Percentiles rank a stretch among this genome's conserved stretches.
These are phyloP conservation scores for Dasypogon diadema DNA, from an alignment of 2,888 invertebrate genomes.

Conservation along the genomic window DNA sequence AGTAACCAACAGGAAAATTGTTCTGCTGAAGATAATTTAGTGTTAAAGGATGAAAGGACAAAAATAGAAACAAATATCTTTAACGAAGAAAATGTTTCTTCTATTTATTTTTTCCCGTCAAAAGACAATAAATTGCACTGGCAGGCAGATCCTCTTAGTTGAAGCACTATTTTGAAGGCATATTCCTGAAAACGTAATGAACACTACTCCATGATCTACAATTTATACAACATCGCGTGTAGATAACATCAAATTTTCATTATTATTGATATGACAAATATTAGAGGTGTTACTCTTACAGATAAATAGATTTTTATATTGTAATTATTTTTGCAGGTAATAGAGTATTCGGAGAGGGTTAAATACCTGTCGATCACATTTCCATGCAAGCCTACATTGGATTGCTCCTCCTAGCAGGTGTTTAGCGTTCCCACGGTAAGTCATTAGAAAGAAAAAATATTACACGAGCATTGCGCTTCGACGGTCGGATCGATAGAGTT, in stretches of 20 bases:
- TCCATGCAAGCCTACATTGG: constrained; percentile 1
- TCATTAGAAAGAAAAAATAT: constrained; percentile 9
- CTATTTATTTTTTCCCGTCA: too few species aligned
- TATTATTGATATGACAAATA: not conserved
- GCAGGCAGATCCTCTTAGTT: not conserved
- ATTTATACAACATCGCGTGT: not conserved
- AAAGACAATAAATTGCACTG: not conserved
- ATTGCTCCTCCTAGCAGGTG: not conserved
- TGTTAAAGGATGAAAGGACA: too few species aligned
- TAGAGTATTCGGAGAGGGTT: not conserved
- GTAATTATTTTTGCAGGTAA: not conserved
- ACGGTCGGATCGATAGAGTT: not conserved
- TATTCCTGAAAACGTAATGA: not conserved
- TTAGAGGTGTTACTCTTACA: not conserved
- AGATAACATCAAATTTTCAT: not conserved
- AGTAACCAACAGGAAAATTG: constrained; percentile 8
- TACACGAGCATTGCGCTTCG: not conserved
- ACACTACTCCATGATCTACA: constrained; percentile 9
- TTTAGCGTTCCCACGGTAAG: not conserved
- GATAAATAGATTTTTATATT: not conserved
- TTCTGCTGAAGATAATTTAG: too few species aligned
- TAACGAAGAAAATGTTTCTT: too few species aligned
- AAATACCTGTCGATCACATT: not conserved
- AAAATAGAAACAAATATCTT: too few species aligned
- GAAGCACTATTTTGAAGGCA: not conserved